phyloP scores from a whole-genome alignment of 2,888 invertebrate species.

The Dryomyza anilis region DNA sequence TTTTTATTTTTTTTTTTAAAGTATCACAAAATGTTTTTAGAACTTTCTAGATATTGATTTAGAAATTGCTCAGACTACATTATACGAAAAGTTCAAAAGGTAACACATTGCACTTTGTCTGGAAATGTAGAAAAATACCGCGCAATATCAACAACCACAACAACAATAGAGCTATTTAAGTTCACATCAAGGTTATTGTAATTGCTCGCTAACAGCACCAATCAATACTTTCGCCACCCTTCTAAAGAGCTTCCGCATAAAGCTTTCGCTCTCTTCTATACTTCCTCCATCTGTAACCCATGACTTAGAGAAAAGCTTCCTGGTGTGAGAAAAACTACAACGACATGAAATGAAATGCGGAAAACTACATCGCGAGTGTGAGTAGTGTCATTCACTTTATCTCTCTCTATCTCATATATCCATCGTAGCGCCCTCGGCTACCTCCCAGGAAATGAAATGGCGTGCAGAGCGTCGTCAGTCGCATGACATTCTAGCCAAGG shows the following conservation, averaged over 20 bases:
- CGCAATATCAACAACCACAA: not conserved
- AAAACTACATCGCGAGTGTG: too few relatives aligned
- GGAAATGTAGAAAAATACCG: not conserved
- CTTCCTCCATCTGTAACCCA: not conserved
- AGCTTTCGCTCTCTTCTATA: not conserved
- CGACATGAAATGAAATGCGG: not conserved
- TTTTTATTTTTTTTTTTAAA: too few relatives aligned
- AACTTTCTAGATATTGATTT: too few relatives aligned
- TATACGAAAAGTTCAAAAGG: too few relatives aligned
- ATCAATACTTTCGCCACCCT: conserved; percentile 17
- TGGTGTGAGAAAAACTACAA: not conserved
- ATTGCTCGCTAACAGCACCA: conserved; percentile 16
- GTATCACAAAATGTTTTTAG: too few relatives aligned
- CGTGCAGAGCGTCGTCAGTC: not conserved
- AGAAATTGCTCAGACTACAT: conserved; percentile 5
- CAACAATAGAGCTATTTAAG: conserved; percentile 27
- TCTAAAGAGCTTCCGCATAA: not conserved
- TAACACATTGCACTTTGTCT: too few relatives aligned
- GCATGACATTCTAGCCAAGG: conserved; percentile 58
- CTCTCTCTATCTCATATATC: too few relatives aligned
- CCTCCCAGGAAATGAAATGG: conserved; percentile 12
- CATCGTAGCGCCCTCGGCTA: too few relatives aligned
- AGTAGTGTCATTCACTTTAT: too few relatives aligned
- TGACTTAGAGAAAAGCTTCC: not conserved
- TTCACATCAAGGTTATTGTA: conserved; percentile 55